A percentile compares a stretch with the other conserved stretches of the same genome.
These are phyloP conservation scores for Macrosiphum euphorbiae DNA, from an alignment of 2,888 invertebrate species.

Conservation along the genomic window DNA sequence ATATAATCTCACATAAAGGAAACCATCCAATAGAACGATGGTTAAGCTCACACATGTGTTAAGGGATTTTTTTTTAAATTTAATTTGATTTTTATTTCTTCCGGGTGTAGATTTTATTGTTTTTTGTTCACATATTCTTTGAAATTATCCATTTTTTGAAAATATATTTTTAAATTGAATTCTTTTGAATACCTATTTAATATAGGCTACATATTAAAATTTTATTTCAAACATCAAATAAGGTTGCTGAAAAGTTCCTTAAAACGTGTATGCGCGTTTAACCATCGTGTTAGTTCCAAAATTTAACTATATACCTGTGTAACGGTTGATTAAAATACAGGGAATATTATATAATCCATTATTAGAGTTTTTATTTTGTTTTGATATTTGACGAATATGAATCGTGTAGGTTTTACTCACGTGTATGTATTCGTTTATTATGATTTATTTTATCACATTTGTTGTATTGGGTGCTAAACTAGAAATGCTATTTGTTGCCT, in stretches of 20 bases:
- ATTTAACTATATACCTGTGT: neutral
- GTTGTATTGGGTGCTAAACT: neutral
- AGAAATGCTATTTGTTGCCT: neutral
- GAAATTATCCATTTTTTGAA: neutral
- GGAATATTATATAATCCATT: neutral
- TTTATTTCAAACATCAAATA: neutral
- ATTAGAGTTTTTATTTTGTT: neutral
- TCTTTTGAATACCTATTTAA: neutral
- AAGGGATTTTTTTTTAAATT: neutral
- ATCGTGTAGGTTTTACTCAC: neutral
- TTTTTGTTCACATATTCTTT: neutral
- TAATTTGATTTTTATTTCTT: neutral
- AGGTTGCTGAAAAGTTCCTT: neutral
- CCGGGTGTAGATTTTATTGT: neutral
- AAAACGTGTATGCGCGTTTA: neutral
- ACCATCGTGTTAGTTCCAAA: neutral
- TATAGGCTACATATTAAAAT: neutral
- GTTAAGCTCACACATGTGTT: neutral
- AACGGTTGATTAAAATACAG: slow-evolving; percentile 31
- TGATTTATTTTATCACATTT: neutral
- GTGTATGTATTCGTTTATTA: neutral
- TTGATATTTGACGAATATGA: neutral
- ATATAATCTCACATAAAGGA: slow-evolving; percentile 20
- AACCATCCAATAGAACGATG: neutral
- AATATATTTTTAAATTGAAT: neutral